A percentile compares a stretch with the other conserved stretches of the same genome.
Evolutionary conservation across 2,113 vertebrate genomes (phyloP).

Genomic region (Podilymbus podiceps): DNA sequence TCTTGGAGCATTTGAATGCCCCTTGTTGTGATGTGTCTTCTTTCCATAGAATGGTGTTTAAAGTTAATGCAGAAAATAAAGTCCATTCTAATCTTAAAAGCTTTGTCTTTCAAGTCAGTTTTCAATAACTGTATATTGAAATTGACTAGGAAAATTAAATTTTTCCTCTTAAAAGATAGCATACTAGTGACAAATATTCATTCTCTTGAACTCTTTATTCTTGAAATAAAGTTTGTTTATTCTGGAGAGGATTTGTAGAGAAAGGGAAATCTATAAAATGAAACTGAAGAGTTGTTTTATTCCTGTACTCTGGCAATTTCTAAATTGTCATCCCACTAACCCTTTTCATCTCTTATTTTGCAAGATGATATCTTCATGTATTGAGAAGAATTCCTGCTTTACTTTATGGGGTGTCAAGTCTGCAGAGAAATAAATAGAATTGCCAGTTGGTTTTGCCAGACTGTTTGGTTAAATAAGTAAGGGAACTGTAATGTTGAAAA

Average conservation of each 20-base stretch:
- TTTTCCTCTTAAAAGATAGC: background rate
- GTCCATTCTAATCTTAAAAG: background rate
- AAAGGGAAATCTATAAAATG: background rate
- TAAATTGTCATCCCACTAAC: background rate
- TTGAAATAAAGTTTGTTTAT: background rate
- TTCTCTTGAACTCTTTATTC: background rate
- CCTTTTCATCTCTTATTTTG: background rate
- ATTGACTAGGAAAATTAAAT: background rate
- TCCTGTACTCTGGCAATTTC: background rate
- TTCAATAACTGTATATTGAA: background rate
- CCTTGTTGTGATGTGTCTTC: background rate
- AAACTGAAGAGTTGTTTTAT: background rate
- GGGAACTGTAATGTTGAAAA: background rate
- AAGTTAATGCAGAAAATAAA: background rate
- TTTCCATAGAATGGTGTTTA: background rate
- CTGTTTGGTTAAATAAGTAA: background rate
- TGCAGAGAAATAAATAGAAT: background rate
- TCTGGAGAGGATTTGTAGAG: background rate
- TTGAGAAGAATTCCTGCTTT: accelerated
- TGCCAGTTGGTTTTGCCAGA: background rate
- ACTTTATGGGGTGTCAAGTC: background rate
- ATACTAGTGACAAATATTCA: background rate
- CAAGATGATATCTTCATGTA: background rate
- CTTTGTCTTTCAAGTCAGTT: background rate
- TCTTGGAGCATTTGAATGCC: background rate